Percentiles rank a stretch among this genome's conserved stretches.
phyloP scores from a whole-genome alignment of 1,140 invertebrate species.

The Trichogramma pretiosum region DNA sequence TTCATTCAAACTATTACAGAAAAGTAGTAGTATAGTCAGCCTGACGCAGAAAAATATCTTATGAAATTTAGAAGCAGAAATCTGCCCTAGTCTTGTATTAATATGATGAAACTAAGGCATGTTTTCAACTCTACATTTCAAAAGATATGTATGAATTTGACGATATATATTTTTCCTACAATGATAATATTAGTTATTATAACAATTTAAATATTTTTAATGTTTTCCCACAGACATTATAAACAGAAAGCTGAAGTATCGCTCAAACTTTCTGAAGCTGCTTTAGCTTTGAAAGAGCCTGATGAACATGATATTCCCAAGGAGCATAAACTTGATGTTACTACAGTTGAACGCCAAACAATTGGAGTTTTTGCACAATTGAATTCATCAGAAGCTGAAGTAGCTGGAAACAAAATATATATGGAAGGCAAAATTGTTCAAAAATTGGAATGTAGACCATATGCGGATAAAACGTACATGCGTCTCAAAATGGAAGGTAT shows the following conservation, averaged over 20 bases:
- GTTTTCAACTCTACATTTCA: too few species aligned
- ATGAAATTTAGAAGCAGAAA: too few species aligned
- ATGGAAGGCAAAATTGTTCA: slow-evolving; percentile 92
- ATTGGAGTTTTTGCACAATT: slow-evolving; percentile 75
- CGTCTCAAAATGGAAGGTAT: slow-evolving; percentile 80
- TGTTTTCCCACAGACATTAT: slow-evolving; percentile 40
- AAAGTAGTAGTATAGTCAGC: too few species aligned
- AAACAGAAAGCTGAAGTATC: slow-evolving; percentile 66
- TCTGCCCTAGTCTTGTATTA: too few species aligned
- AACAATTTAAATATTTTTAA: too few species aligned
- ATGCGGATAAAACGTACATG: slow-evolving; percentile 81
- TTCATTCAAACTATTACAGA: slow-evolving; percentile 5
- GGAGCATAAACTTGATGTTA: slow-evolving; percentile 83
- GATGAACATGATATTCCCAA: slow-evolving; percentile 70
- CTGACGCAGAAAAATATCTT: too few species aligned
- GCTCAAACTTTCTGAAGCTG: slow-evolving; percentile 58
- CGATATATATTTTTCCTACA: too few species aligned
- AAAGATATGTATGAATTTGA: too few species aligned
- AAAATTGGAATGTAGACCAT: slow-evolving; percentile 85
- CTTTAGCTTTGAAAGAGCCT: slow-evolving; percentile 61
- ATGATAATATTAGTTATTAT: too few species aligned
- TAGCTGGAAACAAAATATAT: slow-evolving; percentile 74
- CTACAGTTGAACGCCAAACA: slow-evolving; percentile 77
- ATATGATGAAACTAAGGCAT: too few species aligned
- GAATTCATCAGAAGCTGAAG: slow-evolving; percentile 50